Evolutionary conservation across 1,140 invertebrate genomes (phyloP).

Genomic region (Portunus trituberculatus): DNA sequence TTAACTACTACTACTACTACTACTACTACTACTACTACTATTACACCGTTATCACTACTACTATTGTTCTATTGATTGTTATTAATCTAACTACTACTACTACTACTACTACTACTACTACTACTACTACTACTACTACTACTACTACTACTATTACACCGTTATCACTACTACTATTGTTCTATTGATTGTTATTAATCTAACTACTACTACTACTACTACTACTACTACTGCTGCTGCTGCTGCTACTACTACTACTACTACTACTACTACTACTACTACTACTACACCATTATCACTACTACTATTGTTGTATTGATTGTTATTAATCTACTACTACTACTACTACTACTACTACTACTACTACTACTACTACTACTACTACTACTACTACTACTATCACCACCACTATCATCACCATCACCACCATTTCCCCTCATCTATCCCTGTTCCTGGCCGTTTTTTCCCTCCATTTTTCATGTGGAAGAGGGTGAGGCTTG

Average conservation of each 20-base stretch:
- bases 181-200: background rate
- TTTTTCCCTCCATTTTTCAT: background rate
- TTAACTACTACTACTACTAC: background rate
- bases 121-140: conserved; percentile 16
- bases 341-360: background rate
- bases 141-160: background rate
- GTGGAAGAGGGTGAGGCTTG: background rate
- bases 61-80: background rate
- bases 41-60: background rate
- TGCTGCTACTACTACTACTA: background rate
- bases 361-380: too few species aligned
- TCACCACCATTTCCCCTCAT: background rate
- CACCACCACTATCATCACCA: background rate
- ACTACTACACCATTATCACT: background rate
- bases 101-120: conserved; percentile 17
- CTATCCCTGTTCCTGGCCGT: background rate
- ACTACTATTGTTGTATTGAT: background rate
- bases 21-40: conserved; percentile 17
- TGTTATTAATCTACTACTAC: background rate
- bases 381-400: background rate
- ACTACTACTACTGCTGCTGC: background rate
- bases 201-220: background rate
- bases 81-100: background rate
- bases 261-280: background rate
- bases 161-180: background rate